These are phyloP conservation scores for Cantharis flavilabris DNA, from an alignment of 2,888 invertebrate genomes.

Conservation along the genomic window DNA sequence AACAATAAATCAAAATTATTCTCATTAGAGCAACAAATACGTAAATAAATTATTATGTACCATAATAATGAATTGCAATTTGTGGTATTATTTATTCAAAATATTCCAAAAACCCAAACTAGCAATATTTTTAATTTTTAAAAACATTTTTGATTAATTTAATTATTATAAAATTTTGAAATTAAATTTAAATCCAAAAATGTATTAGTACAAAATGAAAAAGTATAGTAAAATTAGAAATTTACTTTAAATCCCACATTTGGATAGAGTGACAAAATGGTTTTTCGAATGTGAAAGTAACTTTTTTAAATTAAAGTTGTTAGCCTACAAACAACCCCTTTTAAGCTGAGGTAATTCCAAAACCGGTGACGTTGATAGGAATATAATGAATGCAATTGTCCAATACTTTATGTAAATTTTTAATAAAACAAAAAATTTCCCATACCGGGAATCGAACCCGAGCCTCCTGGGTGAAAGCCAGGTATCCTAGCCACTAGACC, in stretches of 20 bases:
- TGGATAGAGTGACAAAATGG: neutral
- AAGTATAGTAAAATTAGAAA: neutral
- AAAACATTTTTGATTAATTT: too few species aligned
- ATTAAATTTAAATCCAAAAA: too few species aligned
- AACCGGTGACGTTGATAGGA: neutral
- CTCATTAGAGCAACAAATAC: neutral
- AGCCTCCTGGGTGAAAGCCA: constrained; percentile 76
- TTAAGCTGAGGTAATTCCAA: neutral
- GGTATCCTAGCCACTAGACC: constrained; percentile 74
- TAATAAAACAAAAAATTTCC: constrained; percentile 54
- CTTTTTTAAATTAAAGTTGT: neutral
- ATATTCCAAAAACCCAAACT: too few species aligned
- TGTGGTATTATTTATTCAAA: too few species aligned
- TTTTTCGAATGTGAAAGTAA: neutral
- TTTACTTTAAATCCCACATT: neutral
- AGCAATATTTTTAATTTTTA: too few species aligned
- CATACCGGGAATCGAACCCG: constrained; percentile 76
- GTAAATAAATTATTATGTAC: neutral
- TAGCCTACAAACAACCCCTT: neutral
- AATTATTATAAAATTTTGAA: too few species aligned
- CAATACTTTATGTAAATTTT: neutral
- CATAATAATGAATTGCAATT: too few species aligned
- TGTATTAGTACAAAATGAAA: too few species aligned
- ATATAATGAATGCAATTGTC: neutral
- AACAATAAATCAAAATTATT: neutral